Evolutionary conservation across 2,113 vertebrate genomes (phyloP).

Genomic region (Lathamus discolor): DNA sequence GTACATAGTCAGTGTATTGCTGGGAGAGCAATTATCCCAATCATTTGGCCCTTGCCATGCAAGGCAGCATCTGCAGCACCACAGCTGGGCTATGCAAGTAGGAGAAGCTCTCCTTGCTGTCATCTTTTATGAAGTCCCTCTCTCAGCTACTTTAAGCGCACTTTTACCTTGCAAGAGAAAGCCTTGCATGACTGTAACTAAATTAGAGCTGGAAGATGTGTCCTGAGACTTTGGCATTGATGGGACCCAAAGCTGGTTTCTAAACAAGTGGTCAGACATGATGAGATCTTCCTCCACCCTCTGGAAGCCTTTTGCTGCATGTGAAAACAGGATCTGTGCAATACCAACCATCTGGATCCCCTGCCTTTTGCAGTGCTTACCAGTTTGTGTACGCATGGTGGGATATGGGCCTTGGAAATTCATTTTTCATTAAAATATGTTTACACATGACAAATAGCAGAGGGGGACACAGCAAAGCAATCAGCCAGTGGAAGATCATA

Average conservation of each 20-base stretch:
- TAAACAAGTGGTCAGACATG: not conserved
- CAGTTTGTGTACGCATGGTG: not conserved
- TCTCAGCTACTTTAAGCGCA: conserved; percentile 1
- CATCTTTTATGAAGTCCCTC: not conserved
- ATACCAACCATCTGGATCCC: not conserved
- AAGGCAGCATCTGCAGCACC: not conserved
- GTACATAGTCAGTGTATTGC: conserved; percentile 27
- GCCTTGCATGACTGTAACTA: rapidly evolving
- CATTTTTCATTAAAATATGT: not conserved
- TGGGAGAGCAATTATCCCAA: conserved; percentile 55
- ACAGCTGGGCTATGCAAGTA: not conserved
- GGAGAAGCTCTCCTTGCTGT: not conserved
- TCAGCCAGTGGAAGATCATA: not conserved
- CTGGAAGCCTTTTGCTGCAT: not conserved
- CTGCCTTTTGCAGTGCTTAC: not conserved
- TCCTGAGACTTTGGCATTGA: not conserved
- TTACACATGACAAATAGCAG: not conserved
- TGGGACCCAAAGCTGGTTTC: not conserved
- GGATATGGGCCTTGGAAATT: not conserved
- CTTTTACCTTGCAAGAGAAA: not conserved
- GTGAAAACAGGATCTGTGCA: not conserved
- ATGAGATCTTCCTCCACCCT: not conserved
- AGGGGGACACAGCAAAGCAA: not conserved
- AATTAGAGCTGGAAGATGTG: not conserved
- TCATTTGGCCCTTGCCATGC: not conserved